These are phyloP conservation scores for Cantharis rufa DNA, from an alignment of 2,888 invertebrate species.

Conservation along the genomic window DNA sequence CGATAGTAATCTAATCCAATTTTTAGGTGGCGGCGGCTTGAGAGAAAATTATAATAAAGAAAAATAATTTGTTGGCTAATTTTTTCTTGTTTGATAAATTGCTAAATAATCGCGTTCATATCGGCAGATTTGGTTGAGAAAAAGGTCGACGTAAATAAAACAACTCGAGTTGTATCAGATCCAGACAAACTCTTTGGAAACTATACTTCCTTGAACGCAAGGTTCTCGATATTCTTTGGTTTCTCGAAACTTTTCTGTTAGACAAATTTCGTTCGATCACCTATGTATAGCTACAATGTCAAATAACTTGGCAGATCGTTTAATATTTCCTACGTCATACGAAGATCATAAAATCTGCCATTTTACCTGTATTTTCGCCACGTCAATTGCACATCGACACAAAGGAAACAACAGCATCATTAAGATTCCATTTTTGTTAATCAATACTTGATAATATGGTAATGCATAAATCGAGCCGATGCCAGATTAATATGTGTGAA, in stretches of 20 bases:
- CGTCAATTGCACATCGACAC: neutral
- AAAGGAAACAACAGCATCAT: no score
- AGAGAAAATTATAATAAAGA: neutral
- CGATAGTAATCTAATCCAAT: neutral
- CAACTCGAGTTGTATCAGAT: neutral
- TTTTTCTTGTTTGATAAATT: neutral
- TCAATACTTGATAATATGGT: neutral
- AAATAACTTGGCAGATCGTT: constrained; percentile 16
- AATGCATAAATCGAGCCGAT: neutral
- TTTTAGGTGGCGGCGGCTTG: neutral
- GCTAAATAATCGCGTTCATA: neutral
- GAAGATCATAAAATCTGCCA: neutral
- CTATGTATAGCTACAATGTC: constrained; percentile 5
- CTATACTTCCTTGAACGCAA: neutral
- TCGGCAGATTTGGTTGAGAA: neutral
- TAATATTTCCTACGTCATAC: constrained; percentile 9
- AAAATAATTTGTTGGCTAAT: neutral
- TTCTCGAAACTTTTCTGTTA: neutral
- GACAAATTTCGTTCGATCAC: neutral
- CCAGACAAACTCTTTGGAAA: neutral
- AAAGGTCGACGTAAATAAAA: neutral
- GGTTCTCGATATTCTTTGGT: neutral
- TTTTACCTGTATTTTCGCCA: neutral
- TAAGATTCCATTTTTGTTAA: neutral
- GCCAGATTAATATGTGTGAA: neutral